Percentiles rank a stretch among this genome's conserved stretches.
Conservation (phyloP, 2,113 vertebrate genomes). For the Odontophorus gujanensis region DNA sequence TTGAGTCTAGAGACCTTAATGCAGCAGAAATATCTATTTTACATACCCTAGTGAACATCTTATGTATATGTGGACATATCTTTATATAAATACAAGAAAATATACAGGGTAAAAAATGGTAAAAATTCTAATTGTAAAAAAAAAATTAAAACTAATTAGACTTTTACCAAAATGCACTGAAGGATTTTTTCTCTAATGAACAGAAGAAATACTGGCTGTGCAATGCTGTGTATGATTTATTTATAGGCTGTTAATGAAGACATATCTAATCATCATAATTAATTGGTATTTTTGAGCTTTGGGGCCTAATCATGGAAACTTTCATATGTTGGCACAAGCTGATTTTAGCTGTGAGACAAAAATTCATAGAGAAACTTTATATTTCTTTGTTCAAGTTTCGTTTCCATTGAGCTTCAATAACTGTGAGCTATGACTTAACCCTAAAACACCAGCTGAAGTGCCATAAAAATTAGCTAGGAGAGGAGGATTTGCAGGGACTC, state of each 20-base stretch:
- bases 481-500: background rate
- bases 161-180: constrained; percentile 40
- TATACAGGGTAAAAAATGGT: constrained; percentile 20
- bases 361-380: constrained; percentile 36
- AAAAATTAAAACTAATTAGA: constrained; percentile 75
- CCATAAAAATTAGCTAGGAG: background rate
- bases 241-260: constrained; percentile 83
- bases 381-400: constrained; percentile 29
- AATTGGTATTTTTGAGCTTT: constrained; percentile 81
- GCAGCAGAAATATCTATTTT: background rate
- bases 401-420: constrained; percentile 2
- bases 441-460: background rate
- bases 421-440: constrained; percentile 5
- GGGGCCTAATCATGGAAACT: constrained; percentile 74
- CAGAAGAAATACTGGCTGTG: constrained; percentile 55
- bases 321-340: constrained; percentile 63
- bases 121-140: constrained; percentile 51
- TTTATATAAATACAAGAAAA: constrained; percentile 30
- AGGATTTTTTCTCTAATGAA: constrained; percentile 51
- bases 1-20: constrained; percentile 5
- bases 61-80: background rate
- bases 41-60: background rate
- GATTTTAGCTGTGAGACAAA: constrained; percentile 58
- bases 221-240: constrained; percentile 79
- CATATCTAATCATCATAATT: constrained; percentile 83